phyloP scores from a whole-genome alignment of 2,888 invertebrate species.

The Scaptomyza flava region DNA sequence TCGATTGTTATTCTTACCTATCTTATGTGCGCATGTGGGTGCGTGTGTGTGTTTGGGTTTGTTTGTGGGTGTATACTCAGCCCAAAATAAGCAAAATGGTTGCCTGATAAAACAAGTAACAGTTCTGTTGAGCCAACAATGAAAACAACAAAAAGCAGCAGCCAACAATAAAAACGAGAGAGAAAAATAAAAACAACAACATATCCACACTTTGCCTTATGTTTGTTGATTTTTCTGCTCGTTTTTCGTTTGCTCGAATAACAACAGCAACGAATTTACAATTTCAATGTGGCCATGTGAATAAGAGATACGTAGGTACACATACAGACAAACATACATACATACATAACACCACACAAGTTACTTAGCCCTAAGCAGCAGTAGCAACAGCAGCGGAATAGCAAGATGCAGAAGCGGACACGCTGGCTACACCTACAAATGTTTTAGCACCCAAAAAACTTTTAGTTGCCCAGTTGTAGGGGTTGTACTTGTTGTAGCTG shows the following conservation, averaged over 20 bases:
- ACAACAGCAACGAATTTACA: constrained; percentile 70
- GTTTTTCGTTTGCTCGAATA: constrained; percentile 58
- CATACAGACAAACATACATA: neutral
- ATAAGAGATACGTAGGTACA: constrained; percentile 49
- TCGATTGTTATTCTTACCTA: constrained; percentile 48
- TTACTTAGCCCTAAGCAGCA: constrained; percentile 23
- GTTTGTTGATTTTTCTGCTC: constrained; percentile 73
- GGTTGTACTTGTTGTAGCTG: constrained; percentile 2
- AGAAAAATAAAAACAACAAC: constrained; percentile 35
- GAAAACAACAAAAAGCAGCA: constrained; percentile 56
- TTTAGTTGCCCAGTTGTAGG: constrained; percentile 23
- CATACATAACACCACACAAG: constrained; percentile 10
- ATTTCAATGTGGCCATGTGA: constrained; percentile 68
- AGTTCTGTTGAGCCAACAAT: constrained; percentile 71
- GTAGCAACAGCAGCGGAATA: neutral
- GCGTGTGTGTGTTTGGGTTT: constrained; percentile 11
- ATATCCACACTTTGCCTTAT: constrained; percentile 73
- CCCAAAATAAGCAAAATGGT: constrained; percentile 66
- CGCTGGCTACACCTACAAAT: constrained; percentile 61
- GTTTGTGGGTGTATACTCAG: constrained; percentile 34
- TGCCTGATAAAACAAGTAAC: constrained; percentile 76
- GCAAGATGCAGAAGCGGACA: constrained; percentile 45
- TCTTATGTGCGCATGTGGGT: constrained; percentile 21
- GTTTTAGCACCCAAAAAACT: constrained; percentile 50
- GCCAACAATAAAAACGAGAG: constrained; percentile 3